phyloP scores from a whole-genome alignment of 2,113 vertebrate species.

The Perca fluviatilis region DNA sequence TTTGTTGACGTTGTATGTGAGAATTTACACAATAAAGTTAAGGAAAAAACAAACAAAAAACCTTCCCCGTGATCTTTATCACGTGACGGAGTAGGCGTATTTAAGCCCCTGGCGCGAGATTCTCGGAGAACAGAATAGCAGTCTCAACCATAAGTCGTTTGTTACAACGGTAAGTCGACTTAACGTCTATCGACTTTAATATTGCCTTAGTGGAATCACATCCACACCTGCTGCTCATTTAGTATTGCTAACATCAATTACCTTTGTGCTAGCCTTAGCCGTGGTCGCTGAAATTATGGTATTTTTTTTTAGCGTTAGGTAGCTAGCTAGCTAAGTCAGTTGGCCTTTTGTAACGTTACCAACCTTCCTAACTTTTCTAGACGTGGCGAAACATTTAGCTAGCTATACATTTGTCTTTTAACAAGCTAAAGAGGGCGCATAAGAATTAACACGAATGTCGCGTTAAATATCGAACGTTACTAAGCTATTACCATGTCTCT shows the following conservation, averaged over 20 bases:
- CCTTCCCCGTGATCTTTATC: background rate
- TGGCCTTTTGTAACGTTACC: background rate
- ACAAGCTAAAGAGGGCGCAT: no score
- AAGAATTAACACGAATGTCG: accelerated
- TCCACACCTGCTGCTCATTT: accelerated
- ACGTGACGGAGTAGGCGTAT: conserved; percentile 68
- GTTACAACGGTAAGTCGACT: background rate
- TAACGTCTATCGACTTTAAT: accelerated
- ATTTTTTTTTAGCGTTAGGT: background rate
- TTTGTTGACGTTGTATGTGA: no score
- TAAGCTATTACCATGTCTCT: accelerated
- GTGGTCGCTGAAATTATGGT: accelerated
- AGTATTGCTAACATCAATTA: accelerated
- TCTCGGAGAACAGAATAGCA: background rate
- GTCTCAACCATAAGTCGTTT: accelerated
- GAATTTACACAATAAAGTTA: no score
- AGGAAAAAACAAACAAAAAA: background rate
- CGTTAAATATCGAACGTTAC: background rate
- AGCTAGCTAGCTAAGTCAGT: background rate
- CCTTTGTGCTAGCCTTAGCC: accelerated
- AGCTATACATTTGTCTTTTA: background rate
- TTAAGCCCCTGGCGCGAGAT: conserved; percentile 82
- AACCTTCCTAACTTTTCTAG: background rate
- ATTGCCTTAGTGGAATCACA: accelerated
- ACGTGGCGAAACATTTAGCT: background rate